Conservation (phyloP, 2,113 vertebrate species). For the Pollimyrus isidori region DNA sequence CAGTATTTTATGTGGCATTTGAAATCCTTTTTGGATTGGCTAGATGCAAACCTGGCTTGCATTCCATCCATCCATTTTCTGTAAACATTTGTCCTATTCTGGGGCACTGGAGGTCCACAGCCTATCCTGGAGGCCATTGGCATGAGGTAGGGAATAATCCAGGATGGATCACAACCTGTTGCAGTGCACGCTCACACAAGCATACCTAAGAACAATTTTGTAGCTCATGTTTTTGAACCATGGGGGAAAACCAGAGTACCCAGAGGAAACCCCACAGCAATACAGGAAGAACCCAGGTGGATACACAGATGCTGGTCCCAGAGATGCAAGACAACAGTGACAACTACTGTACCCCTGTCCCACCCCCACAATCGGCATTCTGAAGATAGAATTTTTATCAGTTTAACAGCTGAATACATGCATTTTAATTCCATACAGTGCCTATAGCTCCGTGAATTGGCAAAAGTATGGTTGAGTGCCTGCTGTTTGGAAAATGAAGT, state of each 20-base stretch:
- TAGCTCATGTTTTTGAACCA: background rate
- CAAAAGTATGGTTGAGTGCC: background rate
- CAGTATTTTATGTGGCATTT: background rate
- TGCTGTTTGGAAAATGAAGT: background rate
- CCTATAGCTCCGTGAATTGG: background rate
- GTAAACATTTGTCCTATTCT: background rate
- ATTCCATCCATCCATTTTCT: background rate
- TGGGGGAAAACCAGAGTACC: background rate
- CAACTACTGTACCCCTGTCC: background rate
- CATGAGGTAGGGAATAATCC: background rate
- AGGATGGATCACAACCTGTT: background rate
- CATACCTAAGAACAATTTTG: background rate
- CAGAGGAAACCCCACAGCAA: background rate
- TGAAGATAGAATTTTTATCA: background rate
- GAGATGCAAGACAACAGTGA: background rate
- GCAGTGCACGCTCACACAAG: background rate
- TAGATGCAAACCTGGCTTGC: background rate
- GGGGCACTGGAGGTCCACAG: background rate
- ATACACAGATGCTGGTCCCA: background rate
- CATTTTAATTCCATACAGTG: background rate
- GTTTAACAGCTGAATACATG: background rate
- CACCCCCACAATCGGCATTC: background rate
- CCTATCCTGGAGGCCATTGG: background rate
- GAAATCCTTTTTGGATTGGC: background rate
- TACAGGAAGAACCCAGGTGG: background rate